These are phyloP conservation scores for Graphium colonna DNA, from an alignment of 2,888 invertebrate species.

Conservation along the genomic window DNA sequence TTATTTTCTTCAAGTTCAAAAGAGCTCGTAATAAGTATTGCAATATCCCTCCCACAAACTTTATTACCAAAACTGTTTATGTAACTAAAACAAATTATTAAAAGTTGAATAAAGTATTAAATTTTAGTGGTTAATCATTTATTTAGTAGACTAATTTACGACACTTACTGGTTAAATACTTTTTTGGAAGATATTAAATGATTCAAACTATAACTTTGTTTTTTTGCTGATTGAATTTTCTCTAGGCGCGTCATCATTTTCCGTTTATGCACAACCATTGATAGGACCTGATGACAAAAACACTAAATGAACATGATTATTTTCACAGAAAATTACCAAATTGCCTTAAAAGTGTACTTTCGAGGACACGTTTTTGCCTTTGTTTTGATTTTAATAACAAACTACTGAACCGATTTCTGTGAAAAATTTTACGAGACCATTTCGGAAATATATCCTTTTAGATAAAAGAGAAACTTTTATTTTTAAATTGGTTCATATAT, in stretches of 20 bases:
- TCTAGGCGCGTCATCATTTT: slow-evolving; percentile 58
- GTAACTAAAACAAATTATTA: slow-evolving; percentile 53
- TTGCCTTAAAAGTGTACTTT: too few species aligned
- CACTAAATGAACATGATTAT: too few species aligned
- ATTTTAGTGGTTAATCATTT: not conserved
- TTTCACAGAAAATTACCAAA: too few species aligned
- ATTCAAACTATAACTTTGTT: slow-evolving; percentile 68
- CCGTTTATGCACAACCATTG: slow-evolving; percentile 61
- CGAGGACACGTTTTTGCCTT: too few species aligned
- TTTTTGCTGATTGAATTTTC: slow-evolving; percentile 58
- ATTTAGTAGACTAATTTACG: not conserved
- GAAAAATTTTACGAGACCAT: too few species aligned
- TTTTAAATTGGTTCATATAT: too few species aligned
- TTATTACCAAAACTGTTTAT: slow-evolving; percentile 78
- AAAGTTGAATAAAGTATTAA: slow-evolving; percentile 25
- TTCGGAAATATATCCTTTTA: too few species aligned
- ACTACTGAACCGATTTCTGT: too few species aligned
- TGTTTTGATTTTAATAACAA: too few species aligned
- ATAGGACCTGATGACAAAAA: slow-evolving; percentile 47
- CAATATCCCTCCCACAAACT: slow-evolving; percentile 64
- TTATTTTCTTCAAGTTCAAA: slow-evolving; percentile 31
- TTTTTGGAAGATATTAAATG: slow-evolving; percentile 57
- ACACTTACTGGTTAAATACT: slow-evolving; percentile 64
- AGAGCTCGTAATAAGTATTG: slow-evolving; percentile 50
- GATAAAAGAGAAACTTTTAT: too few species aligned